These are phyloP conservation scores for Lytechinus pictus DNA, from an alignment of 35 echinoderm and acorn worm species.

Conservation along the genomic window DNA sequence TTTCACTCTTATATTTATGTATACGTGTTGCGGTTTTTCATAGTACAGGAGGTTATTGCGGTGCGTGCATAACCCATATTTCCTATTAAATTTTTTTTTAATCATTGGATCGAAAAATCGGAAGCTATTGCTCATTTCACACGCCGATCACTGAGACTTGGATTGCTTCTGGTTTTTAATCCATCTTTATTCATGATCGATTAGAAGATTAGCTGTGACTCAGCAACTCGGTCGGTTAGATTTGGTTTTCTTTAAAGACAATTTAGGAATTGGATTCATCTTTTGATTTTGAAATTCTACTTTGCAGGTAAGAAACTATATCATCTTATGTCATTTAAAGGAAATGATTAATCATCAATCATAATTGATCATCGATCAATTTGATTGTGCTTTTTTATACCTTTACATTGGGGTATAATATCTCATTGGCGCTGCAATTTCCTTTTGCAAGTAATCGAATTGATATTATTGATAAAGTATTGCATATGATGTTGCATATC, in stretches of 20 bases:
- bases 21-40: background rate
- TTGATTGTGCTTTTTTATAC: no score
- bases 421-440: no score
- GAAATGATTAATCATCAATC: no score
- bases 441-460: no score
- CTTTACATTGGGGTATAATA: no score
- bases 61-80: background rate
- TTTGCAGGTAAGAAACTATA: background rate
- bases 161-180: background rate
- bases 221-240: background rate
- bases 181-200: background rate
- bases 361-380: no score
- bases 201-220: background rate
- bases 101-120: background rate
- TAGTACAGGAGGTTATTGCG: background rate
- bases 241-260: background rate
- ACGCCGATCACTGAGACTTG: background rate
- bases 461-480: no score
- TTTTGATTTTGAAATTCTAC: background rate
- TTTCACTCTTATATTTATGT: background rate
- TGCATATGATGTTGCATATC: no score
- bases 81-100: background rate
- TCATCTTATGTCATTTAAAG: no score
- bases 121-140: conserved; percentile 11
- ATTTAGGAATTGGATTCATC: background rate